Conservation (phyloP, 2,888 invertebrate genomes). For the Mythimna lalbum region DNA sequence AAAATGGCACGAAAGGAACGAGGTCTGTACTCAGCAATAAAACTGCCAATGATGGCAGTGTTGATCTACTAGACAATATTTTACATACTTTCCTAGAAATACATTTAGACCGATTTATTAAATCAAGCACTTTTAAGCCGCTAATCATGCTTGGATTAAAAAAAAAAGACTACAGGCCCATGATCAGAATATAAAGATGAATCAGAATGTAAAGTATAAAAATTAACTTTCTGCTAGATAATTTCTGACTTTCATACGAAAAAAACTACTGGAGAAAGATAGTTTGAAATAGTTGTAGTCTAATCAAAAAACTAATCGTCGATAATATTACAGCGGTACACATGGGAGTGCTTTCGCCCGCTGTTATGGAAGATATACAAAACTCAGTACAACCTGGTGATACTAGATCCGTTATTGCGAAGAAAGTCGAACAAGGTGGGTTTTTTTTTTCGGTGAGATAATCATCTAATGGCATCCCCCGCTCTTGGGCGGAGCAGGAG, state of each 20-base stretch:
- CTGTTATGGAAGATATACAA: slow-evolving; percentile 17
- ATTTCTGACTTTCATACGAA: neutral
- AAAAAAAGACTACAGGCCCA: neutral
- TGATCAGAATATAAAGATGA: no score
- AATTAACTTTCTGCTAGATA: neutral
- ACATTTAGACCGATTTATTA: neutral
- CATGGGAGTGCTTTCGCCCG: slow-evolving; percentile 35
- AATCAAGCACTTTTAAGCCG: neutral
- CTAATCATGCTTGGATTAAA: neutral
- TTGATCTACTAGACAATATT: no score
- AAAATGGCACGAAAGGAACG: no score
- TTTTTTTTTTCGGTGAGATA: no score
- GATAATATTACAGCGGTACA: slow-evolving; percentile 24
- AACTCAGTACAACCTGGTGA: slow-evolving; percentile 13
- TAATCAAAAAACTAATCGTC: neutral
- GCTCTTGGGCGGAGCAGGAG: no score
- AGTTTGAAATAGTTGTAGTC: neutral
- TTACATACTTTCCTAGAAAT: no score
- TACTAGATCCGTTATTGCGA: slow-evolving; percentile 7
- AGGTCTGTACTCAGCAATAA: no score
- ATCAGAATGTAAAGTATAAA: neutral
- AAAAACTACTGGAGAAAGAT: neutral
- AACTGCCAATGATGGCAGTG: no score
- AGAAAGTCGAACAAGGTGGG: slow-evolving; percentile 31
- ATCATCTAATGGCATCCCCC: no score